Evolutionary conservation across 2,797 vertebrate genomes (phyloP), one percentile per base, ranked within the genome.

Genomic region (Darevskia mixta): DNA sequence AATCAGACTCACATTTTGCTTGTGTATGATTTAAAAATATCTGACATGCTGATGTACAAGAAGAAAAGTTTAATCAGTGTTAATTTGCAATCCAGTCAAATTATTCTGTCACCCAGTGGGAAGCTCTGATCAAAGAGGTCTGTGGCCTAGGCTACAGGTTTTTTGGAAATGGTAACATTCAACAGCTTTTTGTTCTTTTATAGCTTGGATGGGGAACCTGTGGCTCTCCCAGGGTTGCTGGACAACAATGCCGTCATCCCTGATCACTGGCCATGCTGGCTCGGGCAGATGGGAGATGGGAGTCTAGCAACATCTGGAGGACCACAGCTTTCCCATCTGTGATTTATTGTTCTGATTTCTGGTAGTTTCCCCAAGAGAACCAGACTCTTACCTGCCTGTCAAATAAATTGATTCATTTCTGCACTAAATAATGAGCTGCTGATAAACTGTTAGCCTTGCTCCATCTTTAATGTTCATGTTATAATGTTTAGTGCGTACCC

Each of bases 21-120:
- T 66, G 9, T 58, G 88, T 90, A 79, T 92, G 83, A 90, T 91
- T 94, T 95, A 91, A 91, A 69, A 90, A 91, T 90, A 91, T 87
- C 80, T 93, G 91, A 85, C 85, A 87, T 64, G 35, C 77, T 35
- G 35, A 23, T 83, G 55, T 72, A 83, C 83, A 90, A 81, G 69
- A 91, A 93, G 67, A 43, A 89, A 89, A 82, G 77, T 88, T 94
- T 92, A 79, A 92, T 88, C 91, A 83, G 89, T 71, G 23, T 81
- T 86, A 82, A 89, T 93, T 93, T 90, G 88, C 90, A 94, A 90
- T 92, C 83, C 85, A 89, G 90, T 93, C 91, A 95, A 89, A 95
- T 95, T 92, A 91, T 93, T 87, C 90, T 90, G 82, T 94, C 90
- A 83, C 82, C 90, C 85, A 92, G 87, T 90, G 91, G 90, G 79